Conservation (phyloP, 2,797 vertebrate species). For the Brotula barbata region DNA sequence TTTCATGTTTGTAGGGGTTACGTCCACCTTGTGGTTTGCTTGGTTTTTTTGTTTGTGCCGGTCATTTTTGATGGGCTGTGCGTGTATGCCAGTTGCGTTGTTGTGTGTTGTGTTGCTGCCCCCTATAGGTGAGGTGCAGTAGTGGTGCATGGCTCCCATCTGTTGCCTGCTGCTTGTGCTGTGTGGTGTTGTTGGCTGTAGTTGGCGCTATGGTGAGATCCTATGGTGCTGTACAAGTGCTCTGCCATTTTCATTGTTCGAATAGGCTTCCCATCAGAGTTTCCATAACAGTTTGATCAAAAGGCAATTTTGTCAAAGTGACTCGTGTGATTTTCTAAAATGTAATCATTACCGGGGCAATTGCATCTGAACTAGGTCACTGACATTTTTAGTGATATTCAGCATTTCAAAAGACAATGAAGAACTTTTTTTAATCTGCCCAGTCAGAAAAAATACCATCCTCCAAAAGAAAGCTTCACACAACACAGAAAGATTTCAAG, state of each 20-base stretch:
- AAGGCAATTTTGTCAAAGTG: no score
- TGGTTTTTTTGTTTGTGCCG: constrained; percentile 34
- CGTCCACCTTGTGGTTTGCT: constrained; percentile 58
- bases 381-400: no score
- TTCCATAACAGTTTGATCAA: neutral
- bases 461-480: no score
- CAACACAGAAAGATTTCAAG: no score
- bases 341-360: no score
- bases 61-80: constrained; percentile 27
- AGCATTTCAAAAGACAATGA: no score
- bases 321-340: no score
- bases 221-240: constrained; percentile 21
- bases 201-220: constrained; percentile 34
- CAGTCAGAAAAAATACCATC: no score
- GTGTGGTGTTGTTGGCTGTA: constrained; percentile 57
- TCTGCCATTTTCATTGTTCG: constrained; percentile 15
- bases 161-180: constrained; percentile 64
- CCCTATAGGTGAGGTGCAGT: constrained; percentile 39
- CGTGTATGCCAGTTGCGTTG: constrained; percentile 27
- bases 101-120: constrained; percentile 28
- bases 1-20: constrained; percentile 40
- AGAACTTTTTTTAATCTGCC: no score
- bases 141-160: constrained; percentile 68
- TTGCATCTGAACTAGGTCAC: no score
- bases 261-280: constrained; percentile 10